Base-by-base conservation (phyloP, 2,797 vertebrate species). In the Valencia hispanica region DNA sequence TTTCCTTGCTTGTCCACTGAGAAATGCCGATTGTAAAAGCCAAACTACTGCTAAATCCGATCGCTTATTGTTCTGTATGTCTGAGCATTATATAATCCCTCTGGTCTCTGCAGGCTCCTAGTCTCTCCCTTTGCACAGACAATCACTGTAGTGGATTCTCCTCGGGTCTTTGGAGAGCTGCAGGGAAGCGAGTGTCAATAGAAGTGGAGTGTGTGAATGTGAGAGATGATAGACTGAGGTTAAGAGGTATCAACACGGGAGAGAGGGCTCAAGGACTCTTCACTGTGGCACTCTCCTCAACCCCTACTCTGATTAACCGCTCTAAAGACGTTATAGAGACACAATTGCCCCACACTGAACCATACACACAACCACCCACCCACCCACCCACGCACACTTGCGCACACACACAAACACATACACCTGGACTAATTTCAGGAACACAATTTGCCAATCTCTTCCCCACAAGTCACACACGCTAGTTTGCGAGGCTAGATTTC, bases 221-320 rank as follows among this genome's bases (percentile, higher is more conserved):
- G 91, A 92, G 91, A 94, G 91, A 92, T 94, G 93, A 94, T 93
- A 93, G 93, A 94, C 92, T 89, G 86, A 92, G 94, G 94, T 95
- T 94, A 95, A 95, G 94, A 95, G 94, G 94, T 94, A 93, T 95
- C 94, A 94, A 94, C 93, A 91, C 84, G 88, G 88, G 86, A 86
- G 85, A 92, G 90, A 91, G 87, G 88, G 89, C 91, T 93, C 9
- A 83, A 96, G 94, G 92, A 94, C 94, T 92, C 94, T 95, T 92
- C 91, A 93, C 78, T 84, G 87, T 84, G 90, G 92, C 91, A 91
- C 88, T 88, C 88, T 93, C 83, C 83, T 90, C 88, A 89, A 90
- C 91, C 92, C 92, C 93, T 93, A 79, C 88, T 90, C 93, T 93
- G 88, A 95, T 95, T 94, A 95, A 88, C 87, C 89, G 77, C 91